Evolutionary conservation across 2,888 invertebrate species (phyloP), one percentile per base, ranked within the genome.

Genomic region (Apotomis turbidana): DNA sequence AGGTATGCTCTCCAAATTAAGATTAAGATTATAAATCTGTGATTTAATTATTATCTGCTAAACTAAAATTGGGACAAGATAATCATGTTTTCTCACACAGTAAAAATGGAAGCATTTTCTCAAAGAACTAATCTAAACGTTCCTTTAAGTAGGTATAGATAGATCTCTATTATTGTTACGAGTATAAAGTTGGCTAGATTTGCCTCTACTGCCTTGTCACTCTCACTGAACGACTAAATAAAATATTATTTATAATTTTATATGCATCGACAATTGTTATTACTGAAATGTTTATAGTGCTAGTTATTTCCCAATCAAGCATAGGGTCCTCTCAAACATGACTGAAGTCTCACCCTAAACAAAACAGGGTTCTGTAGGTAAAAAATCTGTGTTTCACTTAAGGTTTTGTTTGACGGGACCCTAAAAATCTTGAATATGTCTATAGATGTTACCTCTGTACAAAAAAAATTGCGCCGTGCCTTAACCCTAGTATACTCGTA

Each of bases 31-130:
- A 87, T 84, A 87, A 87, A 90, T 87, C 93, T 93, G 93, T 93
- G 93, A 93, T 93, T 87, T 87, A 91, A 86, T 72, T 72, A 91
- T 91, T 93, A 92, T 91, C 91, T 92, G 84, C 89, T 89, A 87
- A 86, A 83, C 85, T 79, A 76, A 80, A 80, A 83, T 87, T 86
- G 80, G 82, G 80, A 83, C 82, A 80, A 80, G 78, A 78, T 70
- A 59, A 73, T 66, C 70, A 75, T 75, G 75, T 76, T 77, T 76
- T 76, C 81, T 76, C 77, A 79, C 68, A 74, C 66, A 69, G 70
- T 74, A 75, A 73, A 75, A 75, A 74, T 73, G 74, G 74, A 78
- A 75, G 78, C 80, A 75, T 79, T 81, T 85, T 90, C 87, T 89
- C 88, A 88, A 88, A 87, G 87, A 89, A 87, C 87, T 90, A 87